Evolutionary conservation across 2,888 invertebrate species (phyloP).

Genomic region (Mechanitis messenoides): DNA sequence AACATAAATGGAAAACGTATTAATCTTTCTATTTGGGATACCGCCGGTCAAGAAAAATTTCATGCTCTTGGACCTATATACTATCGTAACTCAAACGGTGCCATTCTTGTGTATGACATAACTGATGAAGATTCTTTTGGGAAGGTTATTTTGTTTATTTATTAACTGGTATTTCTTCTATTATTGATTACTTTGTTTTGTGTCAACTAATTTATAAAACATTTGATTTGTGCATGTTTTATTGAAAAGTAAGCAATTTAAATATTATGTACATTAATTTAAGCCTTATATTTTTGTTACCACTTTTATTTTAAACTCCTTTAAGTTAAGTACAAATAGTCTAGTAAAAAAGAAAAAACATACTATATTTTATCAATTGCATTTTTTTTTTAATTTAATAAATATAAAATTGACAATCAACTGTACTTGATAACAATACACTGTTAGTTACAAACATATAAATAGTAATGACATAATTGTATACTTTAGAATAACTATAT

Average conservation of each 20-base stretch:
- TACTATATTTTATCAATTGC: no score
- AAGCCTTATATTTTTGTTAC: neutral
- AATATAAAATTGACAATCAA: no score
- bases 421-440: no score
- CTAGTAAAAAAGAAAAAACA: neutral
- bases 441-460: no score
- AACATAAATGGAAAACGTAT: conserved; percentile 92
- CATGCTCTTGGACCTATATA: conserved; percentile 99
- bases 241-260: no score
- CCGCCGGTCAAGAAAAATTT: conserved; percentile 97
- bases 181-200: no score
- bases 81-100: conserved; percentile 97
- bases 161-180: neutral
- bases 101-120: conserved; percentile 97
- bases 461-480: no score
- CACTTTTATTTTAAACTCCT: conserved; percentile 1
- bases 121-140: conserved; percentile 97
- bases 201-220: no score
- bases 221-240: no score
- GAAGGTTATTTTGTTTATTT: conserved; percentile 78
- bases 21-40: conserved; percentile 98
- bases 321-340: neutral
- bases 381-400: no score
- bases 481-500: neutral
- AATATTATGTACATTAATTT: no score